These are phyloP conservation scores for Uromys caudimaculatus DNA, from an alignment of 2,797 vertebrate species.

Conservation along the genomic window DNA sequence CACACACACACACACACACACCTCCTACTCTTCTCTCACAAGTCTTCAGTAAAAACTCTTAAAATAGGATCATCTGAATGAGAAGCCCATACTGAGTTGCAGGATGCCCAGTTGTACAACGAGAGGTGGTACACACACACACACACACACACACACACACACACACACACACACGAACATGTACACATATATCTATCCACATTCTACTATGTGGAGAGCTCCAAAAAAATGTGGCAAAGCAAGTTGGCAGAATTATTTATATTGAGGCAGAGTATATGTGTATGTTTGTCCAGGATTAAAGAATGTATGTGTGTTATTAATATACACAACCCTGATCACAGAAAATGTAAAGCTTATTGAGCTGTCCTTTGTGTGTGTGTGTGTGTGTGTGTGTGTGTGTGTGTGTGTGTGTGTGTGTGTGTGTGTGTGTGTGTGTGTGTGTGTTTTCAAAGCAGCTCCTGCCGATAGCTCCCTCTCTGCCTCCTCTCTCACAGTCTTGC, in stretches of 20 bases:
- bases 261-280: not conserved
- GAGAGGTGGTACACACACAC: not conserved
- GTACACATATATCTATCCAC: not conserved
- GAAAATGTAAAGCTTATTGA: not conserved
- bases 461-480: not conserved
- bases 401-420: too few relatives aligned
- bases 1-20: too few relatives aligned
- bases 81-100: not conserved
- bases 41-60: too few relatives aligned
- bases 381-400: not conserved
- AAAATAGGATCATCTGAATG: not conserved
- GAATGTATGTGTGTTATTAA: not conserved
- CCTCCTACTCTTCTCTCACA: too few relatives aligned
- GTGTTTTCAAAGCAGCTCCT: not conserved
- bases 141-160: too few relatives aligned
- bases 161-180: not conserved
- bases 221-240: slow-evolving; percentile 24
- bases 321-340: not conserved
- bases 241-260: not conserved
- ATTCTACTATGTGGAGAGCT: not conserved
- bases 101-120: not conserved
- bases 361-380: not conserved
- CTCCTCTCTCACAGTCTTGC: not conserved
- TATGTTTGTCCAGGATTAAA: slow-evolving; percentile 26
- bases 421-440: too few relatives aligned